A percentile compares a stretch with the other conserved stretches of the same genome.
These are phyloP conservation scores for Aporophyla nigra DNA, from an alignment of 2,888 invertebrate genomes.

Conservation along the genomic window DNA sequence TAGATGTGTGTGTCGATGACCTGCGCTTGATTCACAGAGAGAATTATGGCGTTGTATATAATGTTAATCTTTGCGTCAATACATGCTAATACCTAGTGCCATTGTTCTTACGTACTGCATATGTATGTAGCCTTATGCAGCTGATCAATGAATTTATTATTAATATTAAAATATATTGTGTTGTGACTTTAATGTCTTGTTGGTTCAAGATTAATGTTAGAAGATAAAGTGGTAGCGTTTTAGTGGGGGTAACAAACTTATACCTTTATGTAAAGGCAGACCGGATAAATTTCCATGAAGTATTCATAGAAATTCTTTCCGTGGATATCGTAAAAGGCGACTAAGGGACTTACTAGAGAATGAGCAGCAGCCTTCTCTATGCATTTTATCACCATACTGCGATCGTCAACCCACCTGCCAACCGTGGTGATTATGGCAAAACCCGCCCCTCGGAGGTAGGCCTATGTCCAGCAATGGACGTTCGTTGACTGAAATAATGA, in stretches of 20 bases:
- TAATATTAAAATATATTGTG: conserved; percentile 58
- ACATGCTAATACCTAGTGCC: conserved; percentile 62
- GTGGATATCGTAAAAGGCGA: no score
- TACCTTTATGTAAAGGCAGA: neutral
- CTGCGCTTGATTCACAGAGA: conserved; percentile 68
- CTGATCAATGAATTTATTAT: conserved; percentile 56
- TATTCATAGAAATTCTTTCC: no score
- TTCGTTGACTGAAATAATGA: no score
- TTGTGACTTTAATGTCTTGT: conserved; percentile 35
- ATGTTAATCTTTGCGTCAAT: conserved; percentile 64
- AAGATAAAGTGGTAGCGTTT: conserved; percentile 17
- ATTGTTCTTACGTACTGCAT: conserved; percentile 57
- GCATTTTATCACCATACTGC: no score
- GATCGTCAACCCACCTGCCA: no score
- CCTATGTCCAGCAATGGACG: no score
- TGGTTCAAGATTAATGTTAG: conserved; percentile 36
- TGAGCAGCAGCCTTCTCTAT: no score
- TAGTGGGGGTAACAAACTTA: conserved; percentile 26
- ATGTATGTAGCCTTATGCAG: conserved; percentile 60
- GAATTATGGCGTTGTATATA: conserved; percentile 58
- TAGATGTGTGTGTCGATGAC: conserved; percentile 68
- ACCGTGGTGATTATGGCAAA: no score
- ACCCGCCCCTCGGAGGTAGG: no score
- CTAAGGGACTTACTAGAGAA: no score
- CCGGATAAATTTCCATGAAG: no score